Evolutionary conservation across 2,888 invertebrate species (phyloP).

Genomic region (Acleris literana): DNA sequence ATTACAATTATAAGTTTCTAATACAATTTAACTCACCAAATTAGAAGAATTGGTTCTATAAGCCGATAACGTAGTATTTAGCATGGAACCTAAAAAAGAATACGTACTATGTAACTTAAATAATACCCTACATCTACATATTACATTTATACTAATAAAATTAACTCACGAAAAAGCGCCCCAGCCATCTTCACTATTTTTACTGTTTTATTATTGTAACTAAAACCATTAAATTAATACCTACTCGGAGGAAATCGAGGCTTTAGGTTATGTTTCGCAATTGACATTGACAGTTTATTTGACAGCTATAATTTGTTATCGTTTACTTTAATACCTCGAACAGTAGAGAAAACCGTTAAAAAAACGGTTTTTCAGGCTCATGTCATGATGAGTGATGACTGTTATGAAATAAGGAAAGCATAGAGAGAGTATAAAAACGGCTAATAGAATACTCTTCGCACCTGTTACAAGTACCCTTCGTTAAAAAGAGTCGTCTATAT

Average conservation of each 20-base stretch:
- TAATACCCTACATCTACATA: too few species aligned
- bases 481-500: too few species aligned
- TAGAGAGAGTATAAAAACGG: too few species aligned
- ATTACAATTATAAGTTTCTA: too few species aligned
- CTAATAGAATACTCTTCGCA: too few species aligned
- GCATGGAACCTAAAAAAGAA: conserved; percentile 64
- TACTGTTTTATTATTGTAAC: background rate
- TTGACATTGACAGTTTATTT: background rate
- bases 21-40: conserved; percentile 56
- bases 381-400: background rate
- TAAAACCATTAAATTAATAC: background rate
- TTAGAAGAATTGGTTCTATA: conserved; percentile 57
- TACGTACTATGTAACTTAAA: conserved; percentile 19
- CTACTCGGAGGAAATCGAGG: background rate
- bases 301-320: background rate
- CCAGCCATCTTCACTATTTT: conserved; percentile 56
- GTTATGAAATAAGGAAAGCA: too few species aligned
- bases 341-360: background rate
- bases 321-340: conserved; percentile 8
- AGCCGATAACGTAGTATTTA: conserved; percentile 56
- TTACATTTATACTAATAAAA: conserved; percentile 5
- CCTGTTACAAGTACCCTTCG: too few species aligned
- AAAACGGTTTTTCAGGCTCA: conserved; percentile 3
- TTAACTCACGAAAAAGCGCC: conserved; percentile 66
- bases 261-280: conserved; percentile 41